A percentile compares a stretch with the other conserved stretches of the same genome.
phyloP scores from a whole-genome alignment of 2,113 vertebrate species.

The Cottus gobio region DNA sequence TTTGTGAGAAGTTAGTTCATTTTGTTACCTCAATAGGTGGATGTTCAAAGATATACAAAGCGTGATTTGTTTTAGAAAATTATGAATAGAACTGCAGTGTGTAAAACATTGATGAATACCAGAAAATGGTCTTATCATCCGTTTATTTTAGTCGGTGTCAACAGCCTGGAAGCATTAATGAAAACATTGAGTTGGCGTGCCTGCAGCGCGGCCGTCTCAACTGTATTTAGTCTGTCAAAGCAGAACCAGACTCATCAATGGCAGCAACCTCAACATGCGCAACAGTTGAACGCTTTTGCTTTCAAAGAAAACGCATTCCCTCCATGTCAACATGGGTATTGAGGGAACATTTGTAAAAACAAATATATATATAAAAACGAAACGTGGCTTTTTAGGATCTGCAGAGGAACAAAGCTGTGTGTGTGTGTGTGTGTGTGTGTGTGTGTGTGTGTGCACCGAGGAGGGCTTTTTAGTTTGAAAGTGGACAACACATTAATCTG shows the following conservation, averaged over 20 bases:
- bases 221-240: conserved; percentile 24
- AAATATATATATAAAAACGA: conserved; percentile 1
- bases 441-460: conserved; percentile 14
- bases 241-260: conserved; percentile 25
- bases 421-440: conserved; percentile 1
- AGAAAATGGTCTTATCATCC: not conserved
- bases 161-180: conserved; percentile 12
- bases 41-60: not conserved
- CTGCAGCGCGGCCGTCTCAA: conserved; percentile 29
- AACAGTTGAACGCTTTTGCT: conserved; percentile 10
- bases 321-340: not conserved
- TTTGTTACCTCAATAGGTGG: not conserved
- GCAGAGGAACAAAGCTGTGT: conserved; percentile 24
- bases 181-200: conserved; percentile 22
- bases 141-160: conserved; percentile 9
- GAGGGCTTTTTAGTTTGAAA: conserved; percentile 9
- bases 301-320: conserved; percentile 30
- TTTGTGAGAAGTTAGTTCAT: not conserved
- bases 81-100: not conserved
- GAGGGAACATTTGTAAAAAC: not conserved
- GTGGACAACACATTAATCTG: conserved; percentile 51
- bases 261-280: conserved; percentile 13
- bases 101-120: not conserved
- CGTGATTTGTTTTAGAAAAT: not conserved
- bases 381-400: not conserved